Evolutionary conservation across 2,113 vertebrate genomes (phyloP).

Genomic region (Brienomyrus longianalis): DNA sequence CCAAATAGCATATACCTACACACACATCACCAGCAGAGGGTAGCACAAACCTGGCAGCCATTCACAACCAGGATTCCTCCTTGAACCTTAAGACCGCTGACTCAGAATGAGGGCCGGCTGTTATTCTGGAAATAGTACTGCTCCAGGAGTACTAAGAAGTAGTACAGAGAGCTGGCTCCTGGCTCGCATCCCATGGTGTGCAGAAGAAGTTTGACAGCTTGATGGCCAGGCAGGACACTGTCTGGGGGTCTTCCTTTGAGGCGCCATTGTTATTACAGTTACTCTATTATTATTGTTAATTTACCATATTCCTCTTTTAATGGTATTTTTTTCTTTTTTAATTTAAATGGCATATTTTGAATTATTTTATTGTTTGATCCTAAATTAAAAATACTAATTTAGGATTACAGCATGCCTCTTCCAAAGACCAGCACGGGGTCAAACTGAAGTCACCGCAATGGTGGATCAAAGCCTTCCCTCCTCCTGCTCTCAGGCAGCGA

Average conservation of each 20-base stretch:
- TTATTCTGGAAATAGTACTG: not conserved
- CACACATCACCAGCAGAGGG: not conserved
- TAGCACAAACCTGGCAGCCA: not conserved
- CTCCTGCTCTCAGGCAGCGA: slow-evolving; percentile 44
- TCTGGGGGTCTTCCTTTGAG: not conserved
- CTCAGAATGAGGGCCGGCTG: not conserved
- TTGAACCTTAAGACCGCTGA: not conserved
- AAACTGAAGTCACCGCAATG: slow-evolving; percentile 54
- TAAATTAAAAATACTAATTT: not conserved
- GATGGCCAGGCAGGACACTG: not conserved
- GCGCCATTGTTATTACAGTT: not conserved
- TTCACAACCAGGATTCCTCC: not conserved
- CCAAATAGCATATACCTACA: not conserved
- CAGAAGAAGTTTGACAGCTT: not conserved
- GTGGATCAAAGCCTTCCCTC: slow-evolving; percentile 54
- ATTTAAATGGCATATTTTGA: not conserved
- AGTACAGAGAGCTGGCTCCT: not conserved
- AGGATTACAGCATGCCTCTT: not conserved
- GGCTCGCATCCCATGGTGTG: not conserved
- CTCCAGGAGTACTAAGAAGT: not conserved
- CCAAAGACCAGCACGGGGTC: slow-evolving; percentile 46
- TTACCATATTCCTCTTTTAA: not conserved
- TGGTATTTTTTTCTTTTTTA: not conserved
- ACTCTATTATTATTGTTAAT: not conserved
- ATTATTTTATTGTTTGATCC: slow-evolving; percentile 1